Evolutionary conservation across 2,797 vertebrate genomes (phyloP).

Genomic region (Sebastes flavidus): DNA sequence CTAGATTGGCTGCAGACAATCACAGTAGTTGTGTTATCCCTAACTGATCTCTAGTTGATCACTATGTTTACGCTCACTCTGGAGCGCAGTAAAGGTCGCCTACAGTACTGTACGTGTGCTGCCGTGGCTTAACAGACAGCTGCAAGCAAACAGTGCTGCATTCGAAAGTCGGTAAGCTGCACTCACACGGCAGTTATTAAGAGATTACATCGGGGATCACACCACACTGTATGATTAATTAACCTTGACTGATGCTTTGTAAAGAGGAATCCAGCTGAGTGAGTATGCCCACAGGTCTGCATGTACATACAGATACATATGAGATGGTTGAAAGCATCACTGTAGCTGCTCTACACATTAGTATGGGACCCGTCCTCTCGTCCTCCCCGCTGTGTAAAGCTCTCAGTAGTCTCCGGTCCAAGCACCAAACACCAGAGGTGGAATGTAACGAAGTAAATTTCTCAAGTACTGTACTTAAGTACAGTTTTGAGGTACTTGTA

Average conservation of each 20-base stretch:
- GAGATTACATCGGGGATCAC: conserved; percentile 75
- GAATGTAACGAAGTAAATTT: too few species aligned
- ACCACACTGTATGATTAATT: conserved; percentile 74
- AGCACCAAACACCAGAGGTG: conserved; percentile 36
- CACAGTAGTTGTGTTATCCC: conserved; percentile 21
- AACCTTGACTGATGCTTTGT: conserved; percentile 76
- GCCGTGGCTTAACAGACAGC: conserved; percentile 30
- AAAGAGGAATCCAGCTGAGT: conserved; percentile 61
- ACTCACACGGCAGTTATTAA: conserved; percentile 70
- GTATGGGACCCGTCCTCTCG: conserved; percentile 17
- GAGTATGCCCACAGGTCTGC: conserved; percentile 47
- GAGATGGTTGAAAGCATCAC: conserved; percentile 27
- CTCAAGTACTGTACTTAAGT: too few species aligned
- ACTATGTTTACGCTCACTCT: conserved; percentile 39
- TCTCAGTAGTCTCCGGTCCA: conserved; percentile 37
- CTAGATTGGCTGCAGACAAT: conserved; percentile 16
- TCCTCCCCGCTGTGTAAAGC: neutral
- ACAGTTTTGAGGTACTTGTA: too few species aligned
- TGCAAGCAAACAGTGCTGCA: conserved; percentile 42
- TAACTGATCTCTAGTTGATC: conserved; percentile 49
- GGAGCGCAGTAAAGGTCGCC: conserved; percentile 38
- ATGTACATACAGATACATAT: conserved; percentile 50
- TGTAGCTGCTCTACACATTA: conserved; percentile 28
- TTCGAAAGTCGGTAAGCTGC: conserved; percentile 56
- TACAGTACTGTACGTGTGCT: conserved; percentile 21